Conservation (phyloP, 2,113 vertebrate genomes). For the Carollia perspicillata region DNA sequence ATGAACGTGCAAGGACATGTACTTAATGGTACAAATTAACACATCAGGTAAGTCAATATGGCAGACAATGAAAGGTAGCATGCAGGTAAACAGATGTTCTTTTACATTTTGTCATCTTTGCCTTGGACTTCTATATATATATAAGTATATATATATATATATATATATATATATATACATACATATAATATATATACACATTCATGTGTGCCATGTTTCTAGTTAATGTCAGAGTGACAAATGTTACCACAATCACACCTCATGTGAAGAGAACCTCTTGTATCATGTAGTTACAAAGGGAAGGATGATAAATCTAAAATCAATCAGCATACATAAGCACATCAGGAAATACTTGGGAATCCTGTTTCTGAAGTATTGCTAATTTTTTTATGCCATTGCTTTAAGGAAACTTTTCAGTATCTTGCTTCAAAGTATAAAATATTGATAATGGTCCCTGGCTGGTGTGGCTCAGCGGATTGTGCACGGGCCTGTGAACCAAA, state of each 20-base stretch:
- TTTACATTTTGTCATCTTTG: constrained; percentile 5
- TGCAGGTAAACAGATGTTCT: background rate
- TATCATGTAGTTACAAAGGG: constrained; percentile 27
- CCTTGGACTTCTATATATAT: no score
- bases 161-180: no score
- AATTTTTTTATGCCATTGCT: constrained; percentile 67
- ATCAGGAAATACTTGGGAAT: constrained; percentile 58
- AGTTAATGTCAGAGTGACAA: constrained; percentile 32
- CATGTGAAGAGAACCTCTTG: background rate
- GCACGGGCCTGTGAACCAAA: no score
- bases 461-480: no score
- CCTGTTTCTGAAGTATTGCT: constrained; percentile 26
- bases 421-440: constrained; percentile 69
- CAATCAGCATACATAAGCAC: constrained; percentile 57
- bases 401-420: constrained; percentile 73
- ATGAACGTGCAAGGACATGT: background rate
- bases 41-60: constrained; percentile 45
- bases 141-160: no score
- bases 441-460: constrained; percentile 24
- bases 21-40: constrained; percentile 46
- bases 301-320: constrained; percentile 40
- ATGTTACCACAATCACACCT: background rate
- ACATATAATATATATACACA: background rate
- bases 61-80: background rate
- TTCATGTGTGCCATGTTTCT: background rate